Evolutionary conservation across 2,888 invertebrate species (phyloP).

Genomic region (Digitonthophagus gazella): DNA sequence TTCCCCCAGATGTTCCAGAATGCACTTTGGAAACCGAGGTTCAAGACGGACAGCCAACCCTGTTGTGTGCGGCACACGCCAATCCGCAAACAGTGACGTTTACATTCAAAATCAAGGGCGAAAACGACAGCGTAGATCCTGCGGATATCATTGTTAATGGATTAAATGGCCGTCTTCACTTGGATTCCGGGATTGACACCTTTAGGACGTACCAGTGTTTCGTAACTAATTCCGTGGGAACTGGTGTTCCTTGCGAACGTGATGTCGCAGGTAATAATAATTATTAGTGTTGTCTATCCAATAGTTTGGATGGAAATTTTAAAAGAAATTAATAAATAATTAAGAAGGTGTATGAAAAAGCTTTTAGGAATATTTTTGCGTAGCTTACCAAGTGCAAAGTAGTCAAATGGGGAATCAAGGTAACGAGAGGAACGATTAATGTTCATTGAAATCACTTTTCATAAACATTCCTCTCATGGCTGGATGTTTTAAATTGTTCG

Average conservation of each 20-base stretch:
- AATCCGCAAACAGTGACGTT: conserved; percentile 79
- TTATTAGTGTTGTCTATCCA: background rate
- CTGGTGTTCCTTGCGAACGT: conserved; percentile 60
- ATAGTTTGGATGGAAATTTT: background rate
- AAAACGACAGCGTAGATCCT: conserved; percentile 71
- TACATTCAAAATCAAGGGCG: conserved; percentile 80
- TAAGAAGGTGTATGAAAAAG: background rate
- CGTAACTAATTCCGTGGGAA: conserved; percentile 81
- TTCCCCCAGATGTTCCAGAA: conserved; percentile 56
- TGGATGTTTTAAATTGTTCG: conserved; percentile 20
- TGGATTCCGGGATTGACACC: conserved; percentile 62
- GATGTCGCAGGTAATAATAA: conserved; percentile 63
- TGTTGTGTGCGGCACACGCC: conserved; percentile 78
- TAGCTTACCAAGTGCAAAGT: conserved; percentile 69
- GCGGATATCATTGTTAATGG: conserved; percentile 58
- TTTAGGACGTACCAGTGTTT: conserved; percentile 79
- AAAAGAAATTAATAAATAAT: background rate
- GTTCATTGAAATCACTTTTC: conserved; percentile 21
- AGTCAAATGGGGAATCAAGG: conserved; percentile 56
- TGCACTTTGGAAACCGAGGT: conserved; percentile 76
- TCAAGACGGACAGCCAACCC: conserved; percentile 67
- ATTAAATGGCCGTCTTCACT: conserved; percentile 61
- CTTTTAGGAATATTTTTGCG: background rate
- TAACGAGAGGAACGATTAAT: conserved; percentile 50
- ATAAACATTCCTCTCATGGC: conserved; percentile 32